Evolutionary conservation across 2,113 vertebrate genomes (phyloP).

Genomic region (Myanophis thanlyinensis): DNA sequence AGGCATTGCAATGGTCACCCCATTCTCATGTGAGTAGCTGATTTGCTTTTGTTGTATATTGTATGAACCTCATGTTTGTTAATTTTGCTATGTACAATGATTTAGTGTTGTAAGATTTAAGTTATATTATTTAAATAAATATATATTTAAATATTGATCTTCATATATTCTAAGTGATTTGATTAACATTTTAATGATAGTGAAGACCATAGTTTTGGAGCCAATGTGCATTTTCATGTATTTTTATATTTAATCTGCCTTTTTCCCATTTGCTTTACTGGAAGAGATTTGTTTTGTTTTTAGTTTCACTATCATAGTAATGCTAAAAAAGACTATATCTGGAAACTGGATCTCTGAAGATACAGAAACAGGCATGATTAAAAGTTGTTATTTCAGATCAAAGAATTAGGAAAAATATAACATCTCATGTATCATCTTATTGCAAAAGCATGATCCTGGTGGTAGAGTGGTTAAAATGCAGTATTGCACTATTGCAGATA

Average conservation of each 20-base stretch:
- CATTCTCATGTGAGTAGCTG: conserved; percentile 75
- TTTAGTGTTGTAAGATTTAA: not conserved
- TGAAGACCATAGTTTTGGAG: not conserved
- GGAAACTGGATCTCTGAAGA: not conserved
- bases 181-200: not conserved
- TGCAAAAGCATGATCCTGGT: too few species aligned
- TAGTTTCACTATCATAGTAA: not conserved
- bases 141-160: not conserved
- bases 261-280: not conserved
- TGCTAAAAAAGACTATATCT: not conserved
- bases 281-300: not conserved
- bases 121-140: not conserved
- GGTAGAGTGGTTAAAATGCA: too few species aligned
- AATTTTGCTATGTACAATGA: not conserved
- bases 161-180: not conserved
- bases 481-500: too few species aligned
- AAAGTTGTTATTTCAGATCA: not conserved
- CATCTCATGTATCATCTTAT: too few species aligned
- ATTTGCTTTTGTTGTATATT: not conserved
- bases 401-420: not conserved
- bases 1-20: conserved; percentile 84
- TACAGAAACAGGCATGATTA: not conserved
- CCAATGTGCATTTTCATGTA: not conserved
- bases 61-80: not conserved
- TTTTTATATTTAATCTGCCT: not conserved